Base-by-base conservation (phyloP, 2,888 invertebrate species). In the Drosophila multiciliata region DNA sequence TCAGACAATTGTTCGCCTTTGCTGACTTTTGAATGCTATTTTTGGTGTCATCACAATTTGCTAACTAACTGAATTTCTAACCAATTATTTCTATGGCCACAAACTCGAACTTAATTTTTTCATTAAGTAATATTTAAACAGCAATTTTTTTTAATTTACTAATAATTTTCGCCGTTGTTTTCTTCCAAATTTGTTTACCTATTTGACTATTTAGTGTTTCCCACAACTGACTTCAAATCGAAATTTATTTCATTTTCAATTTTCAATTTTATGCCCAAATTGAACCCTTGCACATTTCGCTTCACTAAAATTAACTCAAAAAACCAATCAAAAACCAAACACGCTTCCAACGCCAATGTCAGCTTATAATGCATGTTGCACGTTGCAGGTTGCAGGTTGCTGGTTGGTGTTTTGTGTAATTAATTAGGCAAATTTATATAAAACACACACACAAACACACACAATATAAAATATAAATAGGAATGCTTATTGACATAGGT, bases 361-460 rank as follows among this genome's bases (percentile, higher is more conserved):
- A 45, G 45, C 26, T 35, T 33, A 15, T 50, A 55, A 33, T 53
- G 61, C 17, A 17, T 23, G 36, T 29, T 29, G 29, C 29, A 29
- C 0, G 26, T 26, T 26, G 29, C 6, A 29, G 5, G 29, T 29
- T 29, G 29, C 29, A 29, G 45, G 23, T 23, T 67, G 66, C 77
- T 50, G 66, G 69, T 55, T 78, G 72, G 57, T 82, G 78, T 76
- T 80, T 84, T 75, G 68, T 80, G 83, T 87, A 87, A 89, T 87
- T 87, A 87, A 89, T 87, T 87, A 89, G 85, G 80, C 83, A 83
- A 82, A 79, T 87, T 89, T 69, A 63, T 60, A 66, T 74, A 74
- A 67, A 42, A 59, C 26, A 42, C 7, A 17, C 49, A 54, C 54
- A 23, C 12, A 32, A 3, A 17, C 45, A 49, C 52, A 26, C n/a